Conservation (phyloP, 2,888 invertebrate genomes). For the Cylindroiulus punctatus region DNA sequence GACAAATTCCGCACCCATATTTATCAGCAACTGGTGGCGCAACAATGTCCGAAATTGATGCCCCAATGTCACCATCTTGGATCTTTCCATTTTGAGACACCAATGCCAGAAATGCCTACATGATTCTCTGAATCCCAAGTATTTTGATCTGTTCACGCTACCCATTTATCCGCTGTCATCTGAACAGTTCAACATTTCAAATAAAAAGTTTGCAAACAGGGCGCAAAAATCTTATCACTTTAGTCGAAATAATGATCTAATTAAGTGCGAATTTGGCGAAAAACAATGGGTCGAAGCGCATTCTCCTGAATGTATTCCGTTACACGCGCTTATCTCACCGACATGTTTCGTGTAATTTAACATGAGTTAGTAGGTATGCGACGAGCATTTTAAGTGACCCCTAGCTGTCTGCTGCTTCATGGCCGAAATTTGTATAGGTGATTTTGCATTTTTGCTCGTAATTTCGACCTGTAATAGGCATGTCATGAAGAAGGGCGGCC, state of each 20-base stretch:
- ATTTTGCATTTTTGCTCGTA: conserved; percentile 18
- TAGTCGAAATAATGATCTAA: not conserved
- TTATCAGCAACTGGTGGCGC: not conserved
- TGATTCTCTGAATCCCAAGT: too few species aligned
- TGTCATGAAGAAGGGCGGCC: conserved; percentile 11
- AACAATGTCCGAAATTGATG: not conserved
- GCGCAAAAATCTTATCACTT: not conserved
- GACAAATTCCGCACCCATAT: not conserved
- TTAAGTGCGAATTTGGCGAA: not conserved
- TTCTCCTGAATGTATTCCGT: not conserved
- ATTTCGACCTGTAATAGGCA: conserved; percentile 11
- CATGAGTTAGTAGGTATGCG: conserved; percentile 18
- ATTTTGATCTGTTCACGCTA: too few species aligned
- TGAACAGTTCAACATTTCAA: too few species aligned
- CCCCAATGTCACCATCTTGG: not conserved
- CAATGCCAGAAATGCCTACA: too few species aligned
- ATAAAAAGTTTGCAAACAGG: not conserved
- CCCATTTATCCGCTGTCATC: too few species aligned
- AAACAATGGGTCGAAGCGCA: not conserved
- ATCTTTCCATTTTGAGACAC: not conserved
- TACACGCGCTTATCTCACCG: not conserved
- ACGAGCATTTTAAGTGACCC: conserved; percentile 18
- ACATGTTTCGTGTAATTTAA: conserved; percentile 11
- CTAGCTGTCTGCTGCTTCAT: not conserved
- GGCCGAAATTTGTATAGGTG: not conserved